Percentiles rank a stretch among this genome's conserved stretches.
These are phyloP conservation scores for Brotula barbata DNA, from an alignment of 2,797 vertebrate species.

Conservation along the genomic window DNA sequence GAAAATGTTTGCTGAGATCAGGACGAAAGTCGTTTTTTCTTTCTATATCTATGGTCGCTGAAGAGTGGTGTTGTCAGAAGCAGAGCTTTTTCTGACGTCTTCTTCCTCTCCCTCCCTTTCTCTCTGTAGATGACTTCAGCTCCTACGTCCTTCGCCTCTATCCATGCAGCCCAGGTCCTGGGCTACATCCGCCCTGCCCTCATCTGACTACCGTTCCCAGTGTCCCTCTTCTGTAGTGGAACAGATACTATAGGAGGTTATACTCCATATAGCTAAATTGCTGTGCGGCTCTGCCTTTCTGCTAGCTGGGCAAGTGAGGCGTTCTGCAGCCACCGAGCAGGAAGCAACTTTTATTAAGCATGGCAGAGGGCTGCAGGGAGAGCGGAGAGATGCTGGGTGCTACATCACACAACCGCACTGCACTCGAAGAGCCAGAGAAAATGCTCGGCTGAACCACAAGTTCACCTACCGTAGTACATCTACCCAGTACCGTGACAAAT, in stretches of 20 bases:
- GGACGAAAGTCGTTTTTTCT: slow-evolving; percentile 78
- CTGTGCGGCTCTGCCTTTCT: slow-evolving; percentile 83
- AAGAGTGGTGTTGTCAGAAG: slow-evolving; percentile 86
- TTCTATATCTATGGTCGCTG: slow-evolving; percentile 75
- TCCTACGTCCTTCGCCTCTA: slow-evolving; percentile 70
- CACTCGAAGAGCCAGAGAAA: slow-evolving; percentile 54
- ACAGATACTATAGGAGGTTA: slow-evolving; percentile 44
- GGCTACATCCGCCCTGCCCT: slow-evolving; percentile 73
- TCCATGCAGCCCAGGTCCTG: slow-evolving; percentile 72
- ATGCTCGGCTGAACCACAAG: slow-evolving; percentile 44
- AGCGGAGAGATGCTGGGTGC: slow-evolving; percentile 64
- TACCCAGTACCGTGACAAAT: slow-evolving; percentile 26
- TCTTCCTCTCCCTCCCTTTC: slow-evolving; percentile 85
- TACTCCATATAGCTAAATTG: slow-evolving; percentile 54
- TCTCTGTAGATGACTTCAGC: slow-evolving; percentile 87
- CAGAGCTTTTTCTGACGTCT: slow-evolving; percentile 81
- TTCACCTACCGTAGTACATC: slow-evolving; percentile 34
- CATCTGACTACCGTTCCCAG: slow-evolving; percentile 43
- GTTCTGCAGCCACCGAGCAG: slow-evolving; percentile 70
- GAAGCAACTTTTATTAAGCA: slow-evolving; percentile 83
- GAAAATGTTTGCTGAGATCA: slow-evolving; percentile 78
- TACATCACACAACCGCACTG: slow-evolving; percentile 67
- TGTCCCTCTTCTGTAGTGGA: slow-evolving; percentile 54
- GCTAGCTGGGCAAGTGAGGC: slow-evolving; percentile 83
- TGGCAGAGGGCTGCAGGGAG: slow-evolving; percentile 65